phyloP scores from a whole-genome alignment of 1,140 invertebrate species.

The Theocolax elegans region DNA sequence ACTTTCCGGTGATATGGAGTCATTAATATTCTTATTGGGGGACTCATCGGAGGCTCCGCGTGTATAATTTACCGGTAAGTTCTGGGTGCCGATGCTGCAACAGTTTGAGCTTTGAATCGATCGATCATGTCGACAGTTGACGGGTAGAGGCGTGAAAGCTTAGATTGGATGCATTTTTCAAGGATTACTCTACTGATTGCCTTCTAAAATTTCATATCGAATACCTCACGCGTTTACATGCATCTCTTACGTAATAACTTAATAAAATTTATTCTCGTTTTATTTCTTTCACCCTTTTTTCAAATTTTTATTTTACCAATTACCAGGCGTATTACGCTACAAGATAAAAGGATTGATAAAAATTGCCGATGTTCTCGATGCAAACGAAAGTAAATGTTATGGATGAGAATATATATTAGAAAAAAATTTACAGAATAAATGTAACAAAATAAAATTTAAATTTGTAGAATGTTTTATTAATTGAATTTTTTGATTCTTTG shows the following conservation, averaged over 20 bases:
- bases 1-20: conserved; percentile 48
- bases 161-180: conserved; percentile 37
- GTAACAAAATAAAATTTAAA: no score
- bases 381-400: no score
- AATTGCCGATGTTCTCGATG: no score
- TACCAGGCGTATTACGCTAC: no score
- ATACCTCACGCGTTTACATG: background rate
- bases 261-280: conserved; percentile 17
- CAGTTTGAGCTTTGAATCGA: conserved; percentile 26
- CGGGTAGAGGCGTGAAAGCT: conserved; percentile 36
- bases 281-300: background rate
- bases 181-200: conserved; percentile 10
- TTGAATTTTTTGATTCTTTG: no score
- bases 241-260: conserved; percentile 17
- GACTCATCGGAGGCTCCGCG: conserved; percentile 16
- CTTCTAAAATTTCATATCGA: conserved; percentile 16
- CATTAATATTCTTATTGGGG: conserved; percentile 51
- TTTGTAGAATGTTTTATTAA: no score
- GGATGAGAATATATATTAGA: no score
- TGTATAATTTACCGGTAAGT: conserved; percentile 46
- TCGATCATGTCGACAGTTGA: conserved; percentile 37
- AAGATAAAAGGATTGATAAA: no score
- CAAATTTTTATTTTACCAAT: background rate
- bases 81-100: conserved; percentile 23
- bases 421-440: no score